Conservation (phyloP, 2,797 vertebrate genomes). For the Clarias fuscus region DNA sequence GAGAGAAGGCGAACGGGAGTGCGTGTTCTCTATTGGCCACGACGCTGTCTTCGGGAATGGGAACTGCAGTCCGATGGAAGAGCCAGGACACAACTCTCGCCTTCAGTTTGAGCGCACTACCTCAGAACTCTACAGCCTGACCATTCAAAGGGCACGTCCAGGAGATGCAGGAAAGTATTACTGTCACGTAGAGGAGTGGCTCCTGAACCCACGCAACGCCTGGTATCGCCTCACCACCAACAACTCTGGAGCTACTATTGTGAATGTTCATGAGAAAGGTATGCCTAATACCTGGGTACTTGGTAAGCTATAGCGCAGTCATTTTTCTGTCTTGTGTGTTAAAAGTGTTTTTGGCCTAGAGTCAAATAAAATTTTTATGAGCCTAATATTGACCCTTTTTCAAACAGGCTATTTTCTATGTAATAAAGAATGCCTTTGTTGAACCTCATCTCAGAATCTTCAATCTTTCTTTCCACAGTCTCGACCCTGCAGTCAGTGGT, state of each 20-base stretch:
- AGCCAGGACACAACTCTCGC: conserved; percentile 75
- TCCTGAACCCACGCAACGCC: conserved; percentile 83
- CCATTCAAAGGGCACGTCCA: conserved; percentile 78
- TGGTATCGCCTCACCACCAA: conserved; percentile 94
- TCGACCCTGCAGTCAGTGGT: conserved; percentile 90
- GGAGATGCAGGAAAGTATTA: conserved; percentile 88
- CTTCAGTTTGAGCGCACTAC: conserved; percentile 89
- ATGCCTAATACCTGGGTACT: conserved; percentile 45
- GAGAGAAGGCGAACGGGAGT: conserved; percentile 63
- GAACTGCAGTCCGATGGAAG: conserved; percentile 77
- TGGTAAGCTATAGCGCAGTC: neutral
- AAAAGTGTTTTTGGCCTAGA: conserved; percentile 7
- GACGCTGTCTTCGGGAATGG: conserved; percentile 86
- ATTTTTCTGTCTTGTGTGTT: neutral
- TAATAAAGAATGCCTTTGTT: conserved; percentile 7
- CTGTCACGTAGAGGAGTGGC: conserved; percentile 93
- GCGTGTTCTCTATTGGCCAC: conserved; percentile 85
- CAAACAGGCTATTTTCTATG: neutral
- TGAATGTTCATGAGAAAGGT: conserved; percentile 86
- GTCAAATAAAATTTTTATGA: neutral
- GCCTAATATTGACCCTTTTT: neutral
- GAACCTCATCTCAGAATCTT: neutral
- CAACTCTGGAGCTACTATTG: conserved; percentile 82
- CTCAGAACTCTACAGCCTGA: conserved; percentile 85
- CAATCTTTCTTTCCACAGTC: conserved; percentile 67